Percentiles rank a stretch among this genome's conserved stretches.
These are phyloP conservation scores for Sceliomorpha sp. DNA, from an alignment of 2,888 invertebrate species.

Conservation along the genomic window DNA sequence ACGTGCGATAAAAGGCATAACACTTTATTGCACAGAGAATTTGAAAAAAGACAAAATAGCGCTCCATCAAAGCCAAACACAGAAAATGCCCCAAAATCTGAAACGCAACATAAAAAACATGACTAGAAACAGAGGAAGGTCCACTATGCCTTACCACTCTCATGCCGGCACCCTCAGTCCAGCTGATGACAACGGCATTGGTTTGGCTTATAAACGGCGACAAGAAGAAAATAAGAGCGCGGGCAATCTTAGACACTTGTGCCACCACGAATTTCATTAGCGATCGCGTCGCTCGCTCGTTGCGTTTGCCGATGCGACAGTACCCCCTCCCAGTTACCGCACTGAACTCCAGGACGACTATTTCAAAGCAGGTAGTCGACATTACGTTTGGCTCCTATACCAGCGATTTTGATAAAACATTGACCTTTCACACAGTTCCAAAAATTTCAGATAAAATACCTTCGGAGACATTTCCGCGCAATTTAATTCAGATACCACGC, in stretches of 20 bases:
- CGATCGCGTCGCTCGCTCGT: neutral
- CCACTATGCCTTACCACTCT: neutral
- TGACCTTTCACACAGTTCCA: too few species aligned
- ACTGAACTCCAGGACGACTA: neutral
- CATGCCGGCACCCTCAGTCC: neutral
- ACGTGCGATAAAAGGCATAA: constrained; percentile 5
- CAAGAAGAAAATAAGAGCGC: neutral
- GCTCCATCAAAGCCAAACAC: too few species aligned
- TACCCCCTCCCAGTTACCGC: neutral
- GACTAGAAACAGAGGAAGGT: too few species aligned
- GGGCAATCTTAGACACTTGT: neutral
- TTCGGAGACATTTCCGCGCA: constrained; percentile 4
- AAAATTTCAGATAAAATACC: too few species aligned
- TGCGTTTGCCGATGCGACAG: neutral
- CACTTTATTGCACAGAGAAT: too few species aligned
- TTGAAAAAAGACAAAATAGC: too few species aligned
- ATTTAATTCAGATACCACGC: neutral
- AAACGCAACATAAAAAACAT: constrained; percentile 3
- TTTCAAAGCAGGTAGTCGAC: neutral
- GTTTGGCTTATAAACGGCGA: neutral
- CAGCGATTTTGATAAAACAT: neutral
- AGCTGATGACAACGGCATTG: neutral
- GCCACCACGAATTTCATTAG: neutral
- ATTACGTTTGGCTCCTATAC: neutral
- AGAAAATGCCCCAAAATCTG: neutral